A percentile compares a stretch with the other conserved stretches of the same genome.
phyloP scores from a whole-genome alignment of 2,113 vertebrate genomes.

The Tichodroma muraria region DNA sequence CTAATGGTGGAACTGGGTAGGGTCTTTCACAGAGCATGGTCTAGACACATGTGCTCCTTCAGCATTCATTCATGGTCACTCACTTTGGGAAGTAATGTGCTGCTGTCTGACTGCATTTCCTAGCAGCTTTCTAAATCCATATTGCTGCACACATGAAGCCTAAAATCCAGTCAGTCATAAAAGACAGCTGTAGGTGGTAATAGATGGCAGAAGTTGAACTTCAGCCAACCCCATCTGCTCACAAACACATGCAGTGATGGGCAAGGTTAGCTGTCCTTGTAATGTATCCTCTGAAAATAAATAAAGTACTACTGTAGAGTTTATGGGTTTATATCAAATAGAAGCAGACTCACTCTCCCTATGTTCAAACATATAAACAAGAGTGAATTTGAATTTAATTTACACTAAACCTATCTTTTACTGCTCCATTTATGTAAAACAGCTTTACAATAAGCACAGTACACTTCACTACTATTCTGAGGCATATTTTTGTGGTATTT shows the following conservation, averaged over 20 bases:
- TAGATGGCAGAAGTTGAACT: neutral
- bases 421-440: neutral
- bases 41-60: neutral
- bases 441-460: neutral
- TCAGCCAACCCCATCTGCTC: neutral
- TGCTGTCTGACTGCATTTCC: neutral
- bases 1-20: neutral
- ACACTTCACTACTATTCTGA: neutral
- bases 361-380: neutral
- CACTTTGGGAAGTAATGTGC: neutral
- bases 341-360: neutral
- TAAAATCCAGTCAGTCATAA: neutral
- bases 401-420: neutral
- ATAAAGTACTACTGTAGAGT: neutral
- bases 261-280: neutral
- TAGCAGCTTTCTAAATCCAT: neutral
- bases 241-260: neutral
- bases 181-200: neutral
- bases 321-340: neutral
- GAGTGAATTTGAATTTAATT: neutral
- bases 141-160: neutral
- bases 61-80: neutral
- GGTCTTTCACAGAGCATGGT: neutral
- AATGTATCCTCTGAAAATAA: neutral
- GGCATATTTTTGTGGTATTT: neutral